These are phyloP conservation scores for Papilio polyxenes DNA, from an alignment of 1,140 invertebrate species.

Conservation along the genomic window DNA sequence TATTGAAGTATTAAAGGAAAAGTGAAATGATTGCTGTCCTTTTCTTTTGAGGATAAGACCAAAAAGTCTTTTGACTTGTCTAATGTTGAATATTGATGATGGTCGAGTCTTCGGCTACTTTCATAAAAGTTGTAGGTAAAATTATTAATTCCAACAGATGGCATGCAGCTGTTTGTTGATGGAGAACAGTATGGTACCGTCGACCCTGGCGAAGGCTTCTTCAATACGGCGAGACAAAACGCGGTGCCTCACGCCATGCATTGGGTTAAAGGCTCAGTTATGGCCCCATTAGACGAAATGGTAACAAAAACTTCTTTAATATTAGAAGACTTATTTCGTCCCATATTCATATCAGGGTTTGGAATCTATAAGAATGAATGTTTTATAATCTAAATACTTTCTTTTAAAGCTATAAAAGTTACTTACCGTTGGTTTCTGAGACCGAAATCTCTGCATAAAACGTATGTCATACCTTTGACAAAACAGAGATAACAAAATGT, in stretches of 20 bases:
- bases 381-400: background rate
- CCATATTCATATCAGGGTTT: no score
- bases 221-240: constrained; percentile 53
- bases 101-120: background rate
- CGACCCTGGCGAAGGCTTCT: constrained; percentile 68
- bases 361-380: background rate
- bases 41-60: no score
- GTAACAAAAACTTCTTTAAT: constrained; percentile 45
- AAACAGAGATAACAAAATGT: no score
- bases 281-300: constrained; percentile 71
- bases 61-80: background rate
- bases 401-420: background rate
- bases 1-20: background rate
- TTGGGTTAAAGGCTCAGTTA: constrained; percentile 67
- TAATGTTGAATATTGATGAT: background rate
- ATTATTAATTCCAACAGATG: constrained; percentile 50
- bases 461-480: no score
- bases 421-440: background rate
- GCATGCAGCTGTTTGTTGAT: constrained; percentile 67
- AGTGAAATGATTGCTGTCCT: background rate
- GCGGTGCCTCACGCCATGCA: constrained; percentile 63
- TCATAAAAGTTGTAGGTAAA: background rate
- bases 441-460: no score
- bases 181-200: constrained; percentile 64
- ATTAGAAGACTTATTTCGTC: background rate